Conservation (phyloP, 2,888 invertebrate genomes). For the Papilio protenor region DNA sequence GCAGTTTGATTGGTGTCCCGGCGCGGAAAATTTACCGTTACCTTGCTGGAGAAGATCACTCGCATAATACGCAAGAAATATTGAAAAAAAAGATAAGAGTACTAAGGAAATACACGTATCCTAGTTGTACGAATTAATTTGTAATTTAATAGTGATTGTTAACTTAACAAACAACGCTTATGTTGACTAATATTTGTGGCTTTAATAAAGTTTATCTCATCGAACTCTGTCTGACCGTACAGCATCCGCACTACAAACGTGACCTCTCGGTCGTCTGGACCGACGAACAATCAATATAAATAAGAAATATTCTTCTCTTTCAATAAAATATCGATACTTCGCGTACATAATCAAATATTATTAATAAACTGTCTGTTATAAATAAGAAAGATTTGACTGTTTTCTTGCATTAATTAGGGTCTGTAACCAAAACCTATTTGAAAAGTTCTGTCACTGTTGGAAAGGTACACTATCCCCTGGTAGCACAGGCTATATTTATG, state of each 20-base stretch:
- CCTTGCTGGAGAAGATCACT: background rate
- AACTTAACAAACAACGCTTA: too few species aligned
- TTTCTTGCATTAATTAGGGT: too few species aligned
- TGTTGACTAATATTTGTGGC: background rate
- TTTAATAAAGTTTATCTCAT: background rate
- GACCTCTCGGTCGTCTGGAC: background rate
- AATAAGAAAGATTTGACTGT: too few species aligned
- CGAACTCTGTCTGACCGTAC: background rate
- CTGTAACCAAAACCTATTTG: too few species aligned
- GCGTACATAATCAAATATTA: background rate
- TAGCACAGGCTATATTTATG: too few species aligned
- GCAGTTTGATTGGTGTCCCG: conserved; percentile 34
- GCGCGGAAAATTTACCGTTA: conserved; percentile 30
- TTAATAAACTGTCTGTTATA: too few species aligned
- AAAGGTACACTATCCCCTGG: too few species aligned
- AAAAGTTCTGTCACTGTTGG: too few species aligned
- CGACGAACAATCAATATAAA: background rate
- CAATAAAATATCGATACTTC: background rate
- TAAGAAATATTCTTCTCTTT: background rate
- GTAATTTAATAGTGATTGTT: too few species aligned
- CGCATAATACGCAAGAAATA: background rate
- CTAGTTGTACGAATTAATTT: background rate
- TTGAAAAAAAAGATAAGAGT: too few species aligned
- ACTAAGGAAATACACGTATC: too few species aligned
- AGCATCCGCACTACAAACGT: background rate